phyloP scores from a whole-genome alignment of 2,888 invertebrate species.

The Nipponacmea schrenckii region DNA sequence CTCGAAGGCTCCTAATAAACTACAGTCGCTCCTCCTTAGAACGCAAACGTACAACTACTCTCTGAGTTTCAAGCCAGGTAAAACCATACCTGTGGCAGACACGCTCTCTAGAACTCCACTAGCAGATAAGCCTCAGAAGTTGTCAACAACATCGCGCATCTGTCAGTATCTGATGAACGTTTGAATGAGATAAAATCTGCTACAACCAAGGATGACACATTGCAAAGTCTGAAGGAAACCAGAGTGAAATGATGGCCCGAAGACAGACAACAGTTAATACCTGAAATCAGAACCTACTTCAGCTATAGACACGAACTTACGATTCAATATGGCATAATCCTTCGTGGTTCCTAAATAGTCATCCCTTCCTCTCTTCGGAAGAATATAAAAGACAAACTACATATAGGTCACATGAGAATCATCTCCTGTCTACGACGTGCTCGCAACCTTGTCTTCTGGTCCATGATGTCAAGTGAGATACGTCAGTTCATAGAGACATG shows the following conservation, averaged over 20 bases:
- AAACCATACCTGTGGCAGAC: conserved; percentile 30
- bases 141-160: conserved; percentile 12
- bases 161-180: conserved; percentile 12
- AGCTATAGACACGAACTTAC: conserved; percentile 20
- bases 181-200: conserved; percentile 18
- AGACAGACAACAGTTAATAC: conserved; percentile 2
- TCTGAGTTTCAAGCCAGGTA: conserved; percentile 28
- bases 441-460: conserved; percentile 30
- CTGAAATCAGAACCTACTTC: conserved; percentile 7
- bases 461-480: conserved; percentile 31
- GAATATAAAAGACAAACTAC: conserved; percentile 1
- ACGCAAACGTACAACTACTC: conserved; percentile 29
- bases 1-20: conserved; percentile 25
- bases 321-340: conserved; percentile 3
- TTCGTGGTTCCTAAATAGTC: conserved; percentile 6
- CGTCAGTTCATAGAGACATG: conserved; percentile 30
- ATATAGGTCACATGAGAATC: conserved; percentile 17
- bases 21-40: conserved; percentile 29
- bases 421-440: conserved; percentile 18
- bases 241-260: conserved; percentile 28
- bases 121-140: conserved; percentile 4
- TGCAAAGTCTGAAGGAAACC: conserved; percentile 12
- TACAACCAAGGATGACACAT: conserved; percentile 15
- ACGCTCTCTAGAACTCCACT: conserved; percentile 30
- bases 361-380: conserved; percentile 14